Percentiles rank a stretch among this genome's conserved stretches.
Evolutionary conservation across 2,888 invertebrate species (phyloP).

Genomic region (Sphaerophoria taeniata): DNA sequence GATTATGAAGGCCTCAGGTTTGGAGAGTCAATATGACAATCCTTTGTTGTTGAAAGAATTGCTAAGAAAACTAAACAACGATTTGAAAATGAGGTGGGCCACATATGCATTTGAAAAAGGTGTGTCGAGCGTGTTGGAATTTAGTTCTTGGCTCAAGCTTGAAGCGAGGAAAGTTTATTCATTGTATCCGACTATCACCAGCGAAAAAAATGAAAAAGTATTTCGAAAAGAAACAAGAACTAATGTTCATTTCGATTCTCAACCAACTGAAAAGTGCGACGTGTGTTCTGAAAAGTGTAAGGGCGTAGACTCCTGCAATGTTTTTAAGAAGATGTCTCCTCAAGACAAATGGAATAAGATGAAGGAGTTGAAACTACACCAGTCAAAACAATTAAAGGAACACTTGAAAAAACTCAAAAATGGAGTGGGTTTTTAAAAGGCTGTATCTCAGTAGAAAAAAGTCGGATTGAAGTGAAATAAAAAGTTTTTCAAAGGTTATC

Average conservation of each 20-base stretch:
- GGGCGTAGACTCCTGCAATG: background rate
- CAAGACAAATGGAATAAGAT: background rate
- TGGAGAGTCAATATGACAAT: constrained; percentile 20
- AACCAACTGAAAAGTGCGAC: background rate
- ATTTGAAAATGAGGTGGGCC: constrained; percentile 37
- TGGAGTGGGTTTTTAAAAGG: no score
- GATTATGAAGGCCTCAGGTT: constrained; percentile 23
- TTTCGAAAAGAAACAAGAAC: constrained; percentile 5
- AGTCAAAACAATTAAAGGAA: no score
- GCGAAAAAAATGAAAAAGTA: no score
- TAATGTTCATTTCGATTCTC: background rate
- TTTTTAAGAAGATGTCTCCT: background rate
- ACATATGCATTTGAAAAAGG: constrained; percentile 19
- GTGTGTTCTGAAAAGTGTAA: constrained; percentile 4
- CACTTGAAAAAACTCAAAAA: no score
- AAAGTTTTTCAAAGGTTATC: no score
- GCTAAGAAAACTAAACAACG: constrained; percentile 21
- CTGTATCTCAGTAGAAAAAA: no score
- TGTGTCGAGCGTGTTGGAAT: constrained; percentile 15
- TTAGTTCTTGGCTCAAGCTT: constrained; percentile 15
- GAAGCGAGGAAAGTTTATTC: constrained; percentile 20
- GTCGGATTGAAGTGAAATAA: no score
- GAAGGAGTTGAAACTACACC: constrained; percentile 8
- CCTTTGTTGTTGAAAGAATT: constrained; percentile 28
- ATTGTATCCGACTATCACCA: no score